Conservation (phyloP, 2,888 invertebrate genomes). For the Tetragnatha montana region DNA sequence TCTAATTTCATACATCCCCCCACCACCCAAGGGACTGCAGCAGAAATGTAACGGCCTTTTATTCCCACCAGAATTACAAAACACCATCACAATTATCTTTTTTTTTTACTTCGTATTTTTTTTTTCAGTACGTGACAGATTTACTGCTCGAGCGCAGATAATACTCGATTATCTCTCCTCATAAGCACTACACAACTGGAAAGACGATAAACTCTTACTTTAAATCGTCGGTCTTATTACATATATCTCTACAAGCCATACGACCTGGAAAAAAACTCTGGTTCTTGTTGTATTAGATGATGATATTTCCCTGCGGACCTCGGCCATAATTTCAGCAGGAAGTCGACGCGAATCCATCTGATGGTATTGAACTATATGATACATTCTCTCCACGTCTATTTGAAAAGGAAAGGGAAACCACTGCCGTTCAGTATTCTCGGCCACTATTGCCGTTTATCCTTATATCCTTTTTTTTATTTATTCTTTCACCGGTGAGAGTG, state of each 20-base stretch:
- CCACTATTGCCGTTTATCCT: conserved; percentile 3
- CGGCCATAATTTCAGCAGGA: conserved; percentile 31
- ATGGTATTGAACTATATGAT: conserved; percentile 12
- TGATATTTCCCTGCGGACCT: conserved; percentile 9
- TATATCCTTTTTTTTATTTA: conserved; percentile 5
- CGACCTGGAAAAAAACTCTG: background rate
- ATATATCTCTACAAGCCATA: background rate
- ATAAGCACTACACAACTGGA: background rate
- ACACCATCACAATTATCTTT: background rate
- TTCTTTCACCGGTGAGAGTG: conserved; percentile 13
- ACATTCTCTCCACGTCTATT: conserved; percentile 38
- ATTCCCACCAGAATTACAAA: background rate
- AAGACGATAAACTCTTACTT: background rate
- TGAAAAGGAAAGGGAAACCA: conserved; percentile 14
- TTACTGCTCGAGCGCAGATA: background rate
- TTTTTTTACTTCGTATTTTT: background rate
- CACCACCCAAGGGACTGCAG: background rate
- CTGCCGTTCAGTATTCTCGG: conserved; percentile 25
- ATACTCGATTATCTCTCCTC: background rate
- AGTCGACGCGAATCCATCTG: conserved; percentile 4
- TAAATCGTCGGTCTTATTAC: background rate
- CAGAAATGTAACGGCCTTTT: background rate
- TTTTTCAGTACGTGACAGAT: conserved; percentile 1
- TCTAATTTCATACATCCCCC: background rate
- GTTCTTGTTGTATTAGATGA: background rate